phyloP scores from a whole-genome alignment of 53 echinoderm and acorn worm species.

The Mesocentrotus franciscanus region DNA sequence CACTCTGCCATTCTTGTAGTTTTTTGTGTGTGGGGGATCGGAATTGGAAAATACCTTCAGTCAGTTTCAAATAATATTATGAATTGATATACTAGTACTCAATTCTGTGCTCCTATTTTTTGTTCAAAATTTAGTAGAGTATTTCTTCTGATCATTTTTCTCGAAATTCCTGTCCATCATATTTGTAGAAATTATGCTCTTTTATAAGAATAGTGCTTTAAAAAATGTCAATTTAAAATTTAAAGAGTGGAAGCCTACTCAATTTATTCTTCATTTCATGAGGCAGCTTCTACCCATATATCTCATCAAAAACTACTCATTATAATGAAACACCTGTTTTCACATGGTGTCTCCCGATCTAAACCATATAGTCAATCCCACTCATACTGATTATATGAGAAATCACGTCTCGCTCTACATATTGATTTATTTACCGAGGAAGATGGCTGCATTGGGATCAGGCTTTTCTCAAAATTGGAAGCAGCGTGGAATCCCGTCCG shows the following conservation, averaged over 20 bases:
- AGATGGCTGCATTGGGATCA: slow-evolving; percentile 36
- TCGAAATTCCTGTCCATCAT: not conserved
- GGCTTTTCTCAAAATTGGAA: slow-evolving; percentile 12
- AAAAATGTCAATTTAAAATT: not conserved
- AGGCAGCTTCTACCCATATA: not conserved
- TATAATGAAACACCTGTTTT: slow-evolving; percentile 47
- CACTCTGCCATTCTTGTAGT: not conserved
- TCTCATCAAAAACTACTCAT: not conserved
- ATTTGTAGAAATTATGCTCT: not conserved
- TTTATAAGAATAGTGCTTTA: not conserved
- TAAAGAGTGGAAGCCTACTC: not conserved
- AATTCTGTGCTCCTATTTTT: not conserved
- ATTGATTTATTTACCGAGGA: slow-evolving; percentile 56
- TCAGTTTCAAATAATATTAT: too few relatives aligned
- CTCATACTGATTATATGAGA: slow-evolving; percentile 60
- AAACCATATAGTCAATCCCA: not conserved
- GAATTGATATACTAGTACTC: too few relatives aligned
- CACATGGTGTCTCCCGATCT: not conserved
- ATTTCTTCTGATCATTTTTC: not conserved
- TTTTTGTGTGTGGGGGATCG: not conserved
- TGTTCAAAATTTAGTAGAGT: not conserved
- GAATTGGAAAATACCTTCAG: too few relatives aligned
- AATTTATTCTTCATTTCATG: not conserved
- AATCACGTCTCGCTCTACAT: slow-evolving; percentile 31
- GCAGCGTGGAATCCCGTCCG: slow-evolving; percentile 24